phyloP scores from a whole-genome alignment of 2,797 vertebrate genomes.

The Aldrovandia affinis region DNA sequence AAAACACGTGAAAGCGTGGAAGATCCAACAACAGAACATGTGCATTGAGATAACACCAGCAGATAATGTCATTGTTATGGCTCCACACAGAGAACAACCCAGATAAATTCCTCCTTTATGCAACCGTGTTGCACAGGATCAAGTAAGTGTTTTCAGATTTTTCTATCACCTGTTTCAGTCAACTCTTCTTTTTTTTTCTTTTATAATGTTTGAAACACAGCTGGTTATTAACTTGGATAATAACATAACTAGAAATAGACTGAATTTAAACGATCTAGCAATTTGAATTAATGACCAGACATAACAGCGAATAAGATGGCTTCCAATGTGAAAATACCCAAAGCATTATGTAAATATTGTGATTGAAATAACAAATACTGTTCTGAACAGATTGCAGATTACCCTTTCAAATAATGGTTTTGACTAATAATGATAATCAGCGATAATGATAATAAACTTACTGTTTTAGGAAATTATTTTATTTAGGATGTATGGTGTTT shows the following conservation, averaged over 20 bases:
- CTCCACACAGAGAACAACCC: neutral
- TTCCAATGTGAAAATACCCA: neutral
- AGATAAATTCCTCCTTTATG: constrained; percentile 28
- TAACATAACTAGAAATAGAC: constrained; percentile 16
- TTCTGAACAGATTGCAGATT: neutral
- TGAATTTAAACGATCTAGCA: constrained; percentile 19
- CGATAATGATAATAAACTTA: constrained; percentile 3
- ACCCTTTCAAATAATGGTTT: neutral
- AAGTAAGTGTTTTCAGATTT: constrained; percentile 15
- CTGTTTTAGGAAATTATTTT: neutral
- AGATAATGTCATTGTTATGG: constrained; percentile 11
- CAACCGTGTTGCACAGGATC: constrained; percentile 23
- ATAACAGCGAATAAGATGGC: neutral
- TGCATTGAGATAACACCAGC: no score
- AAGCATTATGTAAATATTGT: constrained; percentile 8
- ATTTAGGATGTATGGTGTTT: constrained; percentile 1
- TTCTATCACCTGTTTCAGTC: no score
- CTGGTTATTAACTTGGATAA: constrained; percentile 1
- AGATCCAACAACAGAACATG: no score
- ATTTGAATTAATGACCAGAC: neutral
- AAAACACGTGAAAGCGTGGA: no score
- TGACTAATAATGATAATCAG: constrained; percentile 7
- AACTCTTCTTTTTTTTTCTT: no score
- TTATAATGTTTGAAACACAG: constrained; percentile 9
- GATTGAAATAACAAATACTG: constrained; percentile 2